phyloP scores from a whole-genome alignment of 53 echinoderm and acorn worm genomes.

The Echinarachnius parma region DNA sequence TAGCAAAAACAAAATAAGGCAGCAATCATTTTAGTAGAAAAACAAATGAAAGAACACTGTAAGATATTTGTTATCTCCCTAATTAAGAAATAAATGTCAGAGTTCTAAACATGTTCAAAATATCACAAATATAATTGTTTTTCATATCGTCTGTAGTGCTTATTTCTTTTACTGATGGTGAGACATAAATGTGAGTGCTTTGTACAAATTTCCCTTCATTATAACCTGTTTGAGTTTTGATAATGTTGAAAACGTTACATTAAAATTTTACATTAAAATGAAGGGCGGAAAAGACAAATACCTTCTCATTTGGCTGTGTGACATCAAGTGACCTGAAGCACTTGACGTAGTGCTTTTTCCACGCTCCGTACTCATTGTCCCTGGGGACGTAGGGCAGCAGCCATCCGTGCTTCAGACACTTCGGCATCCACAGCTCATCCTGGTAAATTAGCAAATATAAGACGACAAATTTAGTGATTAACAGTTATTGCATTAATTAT shows the following conservation, averaged over 20 bases:
- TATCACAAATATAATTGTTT: background rate
- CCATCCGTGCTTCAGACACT: conserved; percentile 91
- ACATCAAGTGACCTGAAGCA: conserved; percentile 85
- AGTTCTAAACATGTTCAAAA: background rate
- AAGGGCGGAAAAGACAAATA: too few relatives aligned
- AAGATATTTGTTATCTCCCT: too few relatives aligned
- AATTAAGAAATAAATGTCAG: background rate
- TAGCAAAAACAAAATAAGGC: conserved; percentile 4
- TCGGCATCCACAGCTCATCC: conserved; percentile 91
- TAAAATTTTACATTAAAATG: too few relatives aligned
- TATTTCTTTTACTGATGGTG: background rate
- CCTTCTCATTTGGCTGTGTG: conserved; percentile 74
- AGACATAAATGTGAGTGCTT: background rate
- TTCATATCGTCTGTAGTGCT: background rate
- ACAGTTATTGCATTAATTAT: too few relatives aligned
- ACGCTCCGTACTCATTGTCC: conserved; percentile 84
- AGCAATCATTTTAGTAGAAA: background rate
- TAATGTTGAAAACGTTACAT: too few relatives aligned
- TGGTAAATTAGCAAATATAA: too few relatives aligned
- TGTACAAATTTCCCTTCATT: too few relatives aligned
- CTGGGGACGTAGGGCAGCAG: conserved; percentile 84
- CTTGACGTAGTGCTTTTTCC: conserved; percentile 96
- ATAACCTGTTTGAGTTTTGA: too few relatives aligned
- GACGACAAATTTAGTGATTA: too few relatives aligned
- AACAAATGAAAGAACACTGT: too few relatives aligned